Evolutionary conservation across 2,888 invertebrate genomes (phyloP).

Genomic region (Tortricodes alternella): DNA sequence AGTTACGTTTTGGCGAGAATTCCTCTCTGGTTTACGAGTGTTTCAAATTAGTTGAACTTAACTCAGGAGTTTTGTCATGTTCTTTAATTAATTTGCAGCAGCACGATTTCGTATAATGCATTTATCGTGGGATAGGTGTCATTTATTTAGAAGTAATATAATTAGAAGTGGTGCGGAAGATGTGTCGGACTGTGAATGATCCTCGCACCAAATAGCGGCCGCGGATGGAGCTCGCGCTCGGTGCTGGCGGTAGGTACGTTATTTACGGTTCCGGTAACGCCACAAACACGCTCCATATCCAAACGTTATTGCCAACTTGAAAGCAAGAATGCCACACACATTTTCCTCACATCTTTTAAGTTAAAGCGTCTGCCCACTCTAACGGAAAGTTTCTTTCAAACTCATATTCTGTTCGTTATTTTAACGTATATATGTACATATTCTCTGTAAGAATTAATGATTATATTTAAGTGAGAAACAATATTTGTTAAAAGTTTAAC

Average conservation of each 20-base stretch:
- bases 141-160: constrained; percentile 26
- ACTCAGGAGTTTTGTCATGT: not conserved
- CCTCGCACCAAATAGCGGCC: constrained; percentile 59
- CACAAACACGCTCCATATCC: constrained; percentile 78
- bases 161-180: constrained; percentile 31
- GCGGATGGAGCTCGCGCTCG: constrained; percentile 60
- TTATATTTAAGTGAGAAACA: constrained; percentile 24
- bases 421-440: constrained; percentile 27
- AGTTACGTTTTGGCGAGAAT: constrained; percentile 32
- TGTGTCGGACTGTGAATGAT: constrained; percentile 60
- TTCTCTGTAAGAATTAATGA: constrained; percentile 42
- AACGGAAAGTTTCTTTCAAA: constrained; percentile 51
- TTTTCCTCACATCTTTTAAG: constrained; percentile 75
- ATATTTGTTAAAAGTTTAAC: constrained; percentile 26
- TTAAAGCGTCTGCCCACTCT: constrained; percentile 68
- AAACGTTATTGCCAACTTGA: constrained; percentile 80
- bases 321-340: constrained; percentile 77
- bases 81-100: not conserved
- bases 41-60: constrained; percentile 23
- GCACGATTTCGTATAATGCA: not conserved
- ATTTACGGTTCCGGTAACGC: constrained; percentile 79
- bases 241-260: constrained; percentile 62
- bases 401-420: constrained; percentile 45
- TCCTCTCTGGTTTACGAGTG: constrained; percentile 27
- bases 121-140: not conserved